Base-by-base conservation (phyloP, 2,113 vertebrate species). In the Suncus etruscus region DNA sequence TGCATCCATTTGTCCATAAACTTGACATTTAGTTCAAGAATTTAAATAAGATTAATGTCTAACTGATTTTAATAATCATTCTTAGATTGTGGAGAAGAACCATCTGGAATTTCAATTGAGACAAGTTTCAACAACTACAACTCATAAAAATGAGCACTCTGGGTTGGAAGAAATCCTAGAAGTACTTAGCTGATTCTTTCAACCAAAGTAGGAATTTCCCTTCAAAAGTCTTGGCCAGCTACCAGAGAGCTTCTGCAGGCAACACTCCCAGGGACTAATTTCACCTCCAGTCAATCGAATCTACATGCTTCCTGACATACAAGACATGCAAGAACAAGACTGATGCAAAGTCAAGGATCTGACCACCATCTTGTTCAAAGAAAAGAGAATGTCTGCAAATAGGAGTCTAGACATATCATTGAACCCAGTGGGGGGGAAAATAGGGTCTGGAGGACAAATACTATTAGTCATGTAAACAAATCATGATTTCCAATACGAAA, bases 161-260 rank as follows among this genome's bases (percentile, higher is more conserved):
- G 74, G 20, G 50, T 58, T 92, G 51, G 83, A 90, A 94, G 24
- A 90, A 92, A 85, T 77, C 76, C 74, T 70, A 29, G 45, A 47
- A 32, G 70, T 24, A 51, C 74, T 77, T 74, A 74, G 89, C 80
- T 25, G 3, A 39, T 39, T 22, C 54, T 65, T 5, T 14, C 65
- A 78, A 48, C 14, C 22, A 29, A 90, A 85, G 65, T 22, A 90
- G 58, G 86, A 87, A 68, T 87, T 81, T 92, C 65, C 65, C 83
- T 69, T 69, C 29, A 25, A 74, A 31, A 63, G 32, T 25, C 32
- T 39, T 32, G 90, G 51, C 39, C 3, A 5, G 69, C 50, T 25
- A 77, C 47, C 63, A 76, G 25, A 8, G 9, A 31, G n/a, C 27
- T 70, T 70, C 63, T 39, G 68, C 76, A 48, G 27, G 22, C n/a